Conservation (phyloP, 2,888 invertebrate species). For the Craniophora ligustri region DNA sequence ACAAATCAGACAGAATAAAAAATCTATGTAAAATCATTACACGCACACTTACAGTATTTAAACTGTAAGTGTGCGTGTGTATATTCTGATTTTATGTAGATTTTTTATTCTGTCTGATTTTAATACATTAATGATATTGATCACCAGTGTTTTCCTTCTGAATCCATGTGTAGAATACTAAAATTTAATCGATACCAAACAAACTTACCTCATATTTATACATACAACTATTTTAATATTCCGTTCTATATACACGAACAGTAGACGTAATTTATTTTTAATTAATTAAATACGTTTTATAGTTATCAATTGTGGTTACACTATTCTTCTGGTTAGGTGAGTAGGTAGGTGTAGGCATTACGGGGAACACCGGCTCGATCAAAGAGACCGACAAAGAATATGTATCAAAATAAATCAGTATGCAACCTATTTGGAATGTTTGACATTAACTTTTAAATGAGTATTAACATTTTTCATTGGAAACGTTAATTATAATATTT, state of each 20-base stretch:
- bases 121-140: too few species aligned
- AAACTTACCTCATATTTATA: constrained; percentile 2
- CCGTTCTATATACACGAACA: constrained; percentile 9
- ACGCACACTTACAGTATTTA: too few species aligned
- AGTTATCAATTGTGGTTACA: constrained; percentile 46
- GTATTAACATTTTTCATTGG: constrained; percentile 1
- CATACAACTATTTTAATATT: constrained; percentile 12
- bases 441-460: constrained; percentile 25
- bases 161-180: too few species aligned
- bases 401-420: constrained; percentile 13
- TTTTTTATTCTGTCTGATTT: too few species aligned
- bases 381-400: constrained; percentile 46
- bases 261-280: constrained; percentile 5
- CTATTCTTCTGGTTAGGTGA: constrained; percentile 45
- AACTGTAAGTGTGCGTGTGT: too few species aligned
- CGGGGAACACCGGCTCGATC: constrained; percentile 42
- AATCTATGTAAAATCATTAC: too few species aligned
- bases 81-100: too few species aligned
- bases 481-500: constrained; percentile 13
- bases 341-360: too few species aligned
- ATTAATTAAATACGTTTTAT: constrained; percentile 41
- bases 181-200: too few species aligned
- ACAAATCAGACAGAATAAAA: too few species aligned
- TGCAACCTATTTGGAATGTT: constrained; percentile 28
- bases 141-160: too few species aligned